Percentiles rank a stretch among this genome's conserved stretches.
phyloP scores from a whole-genome alignment of 2,797 vertebrate genomes.

The Sternarchorhynchus goeldii region DNA sequence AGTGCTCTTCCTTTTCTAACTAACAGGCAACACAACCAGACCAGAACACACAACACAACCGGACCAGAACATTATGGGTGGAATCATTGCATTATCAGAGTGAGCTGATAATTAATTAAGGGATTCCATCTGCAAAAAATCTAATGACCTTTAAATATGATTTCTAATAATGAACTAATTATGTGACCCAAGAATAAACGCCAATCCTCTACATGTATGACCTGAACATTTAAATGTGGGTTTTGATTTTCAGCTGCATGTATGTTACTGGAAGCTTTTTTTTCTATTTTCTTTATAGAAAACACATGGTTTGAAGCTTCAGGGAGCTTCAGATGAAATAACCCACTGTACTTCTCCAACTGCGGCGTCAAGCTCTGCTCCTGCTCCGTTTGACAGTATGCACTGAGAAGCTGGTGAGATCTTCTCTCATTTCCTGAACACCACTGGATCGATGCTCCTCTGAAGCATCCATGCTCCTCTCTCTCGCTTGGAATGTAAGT shows the following conservation, averaged over 20 bases:
- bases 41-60: neutral
- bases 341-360: too few relatives aligned
- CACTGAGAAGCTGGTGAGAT: constrained; percentile 15
- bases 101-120: too few relatives aligned
- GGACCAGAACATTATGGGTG: neutral
- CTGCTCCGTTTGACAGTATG: neutral
- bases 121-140: too few relatives aligned
- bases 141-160: too few relatives aligned
- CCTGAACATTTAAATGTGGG: too few relatives aligned
- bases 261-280: neutral
- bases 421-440: neutral
- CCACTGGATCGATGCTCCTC: constrained; percentile 22
- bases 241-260: too few relatives aligned
- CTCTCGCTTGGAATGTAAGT: constrained; percentile 11
- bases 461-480: constrained; percentile 22
- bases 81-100: too few relatives aligned
- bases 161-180: too few relatives aligned
- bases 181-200: too few relatives aligned
- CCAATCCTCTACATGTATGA: too few relatives aligned
- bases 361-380: neutral
- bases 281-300: neutral
- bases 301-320: too few relatives aligned
- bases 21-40: neutral
- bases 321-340: too few relatives aligned
- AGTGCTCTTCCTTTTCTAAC: neutral